phyloP scores from a whole-genome alignment of 2,113 vertebrate species.

The Platysteira castanea region DNA sequence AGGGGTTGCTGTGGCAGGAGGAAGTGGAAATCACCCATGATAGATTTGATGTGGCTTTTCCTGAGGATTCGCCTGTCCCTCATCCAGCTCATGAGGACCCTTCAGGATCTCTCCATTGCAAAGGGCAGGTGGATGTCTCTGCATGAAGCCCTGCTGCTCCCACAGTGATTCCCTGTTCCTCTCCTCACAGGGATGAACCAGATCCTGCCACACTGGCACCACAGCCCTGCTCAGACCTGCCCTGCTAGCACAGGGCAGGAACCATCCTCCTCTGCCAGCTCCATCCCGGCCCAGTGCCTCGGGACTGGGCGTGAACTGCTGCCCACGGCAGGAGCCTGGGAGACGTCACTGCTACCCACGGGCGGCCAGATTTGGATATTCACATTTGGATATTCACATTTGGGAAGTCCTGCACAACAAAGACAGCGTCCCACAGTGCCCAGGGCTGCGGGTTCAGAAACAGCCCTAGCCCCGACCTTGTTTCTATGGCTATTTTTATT shows the following conservation, averaged over 20 bases:
- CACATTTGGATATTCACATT: not conserved
- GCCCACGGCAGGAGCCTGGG: not conserved
- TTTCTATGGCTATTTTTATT: not conserved
- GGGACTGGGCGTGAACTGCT: not conserved
- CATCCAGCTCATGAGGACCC: not conserved
- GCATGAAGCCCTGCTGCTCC: not conserved
- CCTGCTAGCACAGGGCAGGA: not conserved
- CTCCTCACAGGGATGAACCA: not conserved
- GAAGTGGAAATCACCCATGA: accelerated
- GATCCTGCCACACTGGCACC: not conserved
- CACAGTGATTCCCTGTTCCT: not conserved
- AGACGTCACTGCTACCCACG: not conserved
- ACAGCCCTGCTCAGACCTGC: not conserved
- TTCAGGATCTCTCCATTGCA: not conserved
- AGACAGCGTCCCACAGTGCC: not conserved
- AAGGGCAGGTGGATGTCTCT: not conserved
- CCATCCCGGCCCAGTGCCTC: not conserved
- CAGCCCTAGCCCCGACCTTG: not conserved
- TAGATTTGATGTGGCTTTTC: not conserved
- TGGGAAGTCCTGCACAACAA: not conserved
- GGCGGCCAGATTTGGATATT: not conserved
- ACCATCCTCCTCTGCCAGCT: not conserved
- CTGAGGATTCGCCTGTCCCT: accelerated
- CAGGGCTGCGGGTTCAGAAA: accelerated
- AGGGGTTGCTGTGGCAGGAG: not conserved